Percentiles rank a stretch among this genome's conserved stretches.
Evolutionary conservation across 1,140 invertebrate species (phyloP).

Genomic region (Yoshiicerus persimilis): DNA sequence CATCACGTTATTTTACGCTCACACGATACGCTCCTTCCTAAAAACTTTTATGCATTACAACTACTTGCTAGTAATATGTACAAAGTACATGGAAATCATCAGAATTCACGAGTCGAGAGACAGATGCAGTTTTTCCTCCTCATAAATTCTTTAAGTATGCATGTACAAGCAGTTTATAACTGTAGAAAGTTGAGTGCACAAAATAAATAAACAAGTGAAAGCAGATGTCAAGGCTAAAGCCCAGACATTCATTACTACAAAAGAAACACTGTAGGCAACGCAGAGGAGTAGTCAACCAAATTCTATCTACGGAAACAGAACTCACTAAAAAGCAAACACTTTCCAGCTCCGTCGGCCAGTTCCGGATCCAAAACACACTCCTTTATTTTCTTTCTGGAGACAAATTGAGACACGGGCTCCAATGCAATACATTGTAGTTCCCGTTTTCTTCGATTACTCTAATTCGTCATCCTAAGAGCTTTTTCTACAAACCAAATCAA

Average conservation of each 20-base stretch:
- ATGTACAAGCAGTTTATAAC: constrained; percentile 14
- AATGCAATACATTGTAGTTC: neutral
- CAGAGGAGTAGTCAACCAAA: too few species aligned
- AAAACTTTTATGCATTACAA: neutral
- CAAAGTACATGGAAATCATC: neutral
- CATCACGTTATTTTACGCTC: neutral
- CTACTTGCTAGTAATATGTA: neutral
- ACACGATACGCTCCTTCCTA: neutral
- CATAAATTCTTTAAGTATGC: constrained; percentile 16
- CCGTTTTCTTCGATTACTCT: neutral
- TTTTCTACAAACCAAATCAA: neutral
- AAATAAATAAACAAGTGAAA: constrained; percentile 22
- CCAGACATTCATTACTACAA: constrained; percentile 4
- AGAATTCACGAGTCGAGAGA: neutral
- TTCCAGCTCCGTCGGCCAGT: neutral
- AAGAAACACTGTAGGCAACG: neutral
- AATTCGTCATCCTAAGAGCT: neutral
- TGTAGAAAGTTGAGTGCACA: constrained; percentile 11
- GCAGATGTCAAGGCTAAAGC: constrained; percentile 12
- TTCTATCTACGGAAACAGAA: neutral
- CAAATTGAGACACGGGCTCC: neutral
- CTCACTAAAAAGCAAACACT: neutral
- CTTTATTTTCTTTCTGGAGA: neutral
- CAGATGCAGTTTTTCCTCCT: constrained; percentile 9
- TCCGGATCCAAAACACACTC: neutral